Conservation (phyloP, 1,140 invertebrate species). For the Maniola jurtina region DNA sequence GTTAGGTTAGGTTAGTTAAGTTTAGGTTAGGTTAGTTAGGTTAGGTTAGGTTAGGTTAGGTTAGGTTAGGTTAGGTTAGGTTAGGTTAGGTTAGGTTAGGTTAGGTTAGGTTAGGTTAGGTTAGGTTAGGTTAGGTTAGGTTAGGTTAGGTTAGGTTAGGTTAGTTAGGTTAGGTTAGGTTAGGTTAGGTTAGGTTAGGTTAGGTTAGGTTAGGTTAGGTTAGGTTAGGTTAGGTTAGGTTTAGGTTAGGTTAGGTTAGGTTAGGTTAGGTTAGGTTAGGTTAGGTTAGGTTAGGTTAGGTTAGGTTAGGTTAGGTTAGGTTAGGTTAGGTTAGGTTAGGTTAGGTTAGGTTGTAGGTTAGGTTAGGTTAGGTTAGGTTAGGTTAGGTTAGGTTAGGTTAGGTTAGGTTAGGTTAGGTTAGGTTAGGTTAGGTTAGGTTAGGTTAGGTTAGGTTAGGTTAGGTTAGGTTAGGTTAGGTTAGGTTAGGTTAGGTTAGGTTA, state of each 20-base stretch:
- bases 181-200: slow-evolving; percentile 10
- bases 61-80: background rate
- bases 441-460: slow-evolving; percentile 3
- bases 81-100: background rate
- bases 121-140: slow-evolving; percentile 9
- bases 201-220: background rate
- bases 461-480: slow-evolving; percentile 6
- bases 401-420: slow-evolving; percentile 6
- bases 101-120: slow-evolving; percentile 6
- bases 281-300: slow-evolving; percentile 9
- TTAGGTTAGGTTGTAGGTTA: slow-evolving; percentile 8
- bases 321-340: slow-evolving; percentile 6
- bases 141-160: slow-evolving; percentile 9
- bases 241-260: background rate
- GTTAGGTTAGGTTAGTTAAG: slow-evolving; percentile 9
- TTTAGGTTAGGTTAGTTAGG: background rate
- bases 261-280: slow-evolving; percentile 10
- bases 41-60: slow-evolving; percentile 9
- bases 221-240: slow-evolving; percentile 7
- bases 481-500: slow-evolving; percentile 6
- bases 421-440: slow-evolving; percentile 9
- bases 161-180: slow-evolving; percentile 6
- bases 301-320: background rate
- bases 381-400: slow-evolving; percentile 4
- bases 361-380: slow-evolving; percentile 4